Evolutionary conservation across 2,797 vertebrate species (phyloP).

Genomic region (Morus bassanus): DNA sequence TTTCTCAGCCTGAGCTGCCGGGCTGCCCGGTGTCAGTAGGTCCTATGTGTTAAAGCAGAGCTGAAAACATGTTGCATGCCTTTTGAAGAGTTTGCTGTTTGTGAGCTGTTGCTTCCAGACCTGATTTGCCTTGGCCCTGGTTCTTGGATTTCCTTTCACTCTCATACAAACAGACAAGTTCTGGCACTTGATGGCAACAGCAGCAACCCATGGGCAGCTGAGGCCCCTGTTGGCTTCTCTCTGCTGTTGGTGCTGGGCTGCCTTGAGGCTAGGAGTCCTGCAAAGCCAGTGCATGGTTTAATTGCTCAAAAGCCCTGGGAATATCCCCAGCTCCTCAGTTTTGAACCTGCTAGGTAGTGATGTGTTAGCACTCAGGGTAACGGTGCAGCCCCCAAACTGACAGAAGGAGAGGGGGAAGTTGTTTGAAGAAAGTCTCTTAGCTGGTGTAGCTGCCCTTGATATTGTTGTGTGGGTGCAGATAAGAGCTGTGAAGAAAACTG

Average conservation of each 20-base stretch:
- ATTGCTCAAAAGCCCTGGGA: not conserved
- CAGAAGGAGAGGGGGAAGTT: not conserved
- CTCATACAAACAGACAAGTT: not conserved
- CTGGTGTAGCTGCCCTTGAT: not conserved
- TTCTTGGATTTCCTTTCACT: not conserved
- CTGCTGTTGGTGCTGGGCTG: not conserved
- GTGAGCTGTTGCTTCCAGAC: not conserved
- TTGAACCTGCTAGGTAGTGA: not conserved
- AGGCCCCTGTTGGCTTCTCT: not conserved
- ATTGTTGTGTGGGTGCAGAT: not conserved
- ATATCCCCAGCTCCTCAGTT: not conserved
- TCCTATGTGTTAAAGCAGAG: not conserved
- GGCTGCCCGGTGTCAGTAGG: not conserved
- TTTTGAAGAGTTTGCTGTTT: not conserved
- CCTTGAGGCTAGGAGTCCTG: not conserved
- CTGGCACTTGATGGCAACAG: not conserved
- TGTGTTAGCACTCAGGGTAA: not conserved
- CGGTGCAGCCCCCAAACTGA: not conserved
- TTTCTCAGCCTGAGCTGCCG: not conserved
- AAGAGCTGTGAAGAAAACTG: not conserved
- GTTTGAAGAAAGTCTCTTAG: not conserved
- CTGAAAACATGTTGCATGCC: not conserved
- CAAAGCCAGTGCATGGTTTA: not conserved
- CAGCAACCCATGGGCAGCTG: not conserved
- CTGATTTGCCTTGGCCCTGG: not conserved